These are phyloP conservation scores for Octonoba sinensis DNA, from an alignment of 2,888 invertebrate species.

Conservation along the genomic window DNA sequence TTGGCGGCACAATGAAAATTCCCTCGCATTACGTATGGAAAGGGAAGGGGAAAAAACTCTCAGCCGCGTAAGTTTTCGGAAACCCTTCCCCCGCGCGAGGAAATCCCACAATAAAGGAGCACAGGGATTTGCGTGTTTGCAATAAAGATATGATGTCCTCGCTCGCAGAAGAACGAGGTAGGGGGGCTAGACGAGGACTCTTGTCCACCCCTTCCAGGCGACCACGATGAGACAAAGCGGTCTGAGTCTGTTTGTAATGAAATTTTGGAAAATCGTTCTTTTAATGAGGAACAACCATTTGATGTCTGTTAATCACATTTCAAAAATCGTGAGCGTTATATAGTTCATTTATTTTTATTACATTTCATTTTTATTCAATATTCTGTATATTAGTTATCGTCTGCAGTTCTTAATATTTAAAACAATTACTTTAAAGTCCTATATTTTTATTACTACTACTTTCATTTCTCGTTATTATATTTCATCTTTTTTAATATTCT, in stretches of 20 bases:
- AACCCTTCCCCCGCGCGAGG: constrained; percentile 33
- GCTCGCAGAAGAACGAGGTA: background rate
- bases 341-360: too few species aligned
- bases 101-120: constrained; percentile 47
- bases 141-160: constrained; percentile 42
- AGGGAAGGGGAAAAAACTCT: too few species aligned
- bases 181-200: background rate
- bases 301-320: background rate
- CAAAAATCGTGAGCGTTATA: background rate
- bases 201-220: background rate
- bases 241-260: constrained; percentile 5
- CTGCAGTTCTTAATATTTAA: too few species aligned
- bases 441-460: too few species aligned
- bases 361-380: too few species aligned
- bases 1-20: too few species aligned
- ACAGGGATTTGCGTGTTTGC: constrained; percentile 57
- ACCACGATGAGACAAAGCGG: constrained; percentile 15
- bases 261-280: too few species aligned
- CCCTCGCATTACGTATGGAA: too few species aligned
- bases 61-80: background rate
- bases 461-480: too few species aligned
- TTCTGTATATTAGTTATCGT: too few species aligned
- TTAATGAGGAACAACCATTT: background rate
- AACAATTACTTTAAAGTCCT: too few species aligned
- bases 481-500: too few species aligned